Evolutionary conservation across 2,113 vertebrate species (phyloP).

Genomic region (Perca fluviatilis): DNA sequence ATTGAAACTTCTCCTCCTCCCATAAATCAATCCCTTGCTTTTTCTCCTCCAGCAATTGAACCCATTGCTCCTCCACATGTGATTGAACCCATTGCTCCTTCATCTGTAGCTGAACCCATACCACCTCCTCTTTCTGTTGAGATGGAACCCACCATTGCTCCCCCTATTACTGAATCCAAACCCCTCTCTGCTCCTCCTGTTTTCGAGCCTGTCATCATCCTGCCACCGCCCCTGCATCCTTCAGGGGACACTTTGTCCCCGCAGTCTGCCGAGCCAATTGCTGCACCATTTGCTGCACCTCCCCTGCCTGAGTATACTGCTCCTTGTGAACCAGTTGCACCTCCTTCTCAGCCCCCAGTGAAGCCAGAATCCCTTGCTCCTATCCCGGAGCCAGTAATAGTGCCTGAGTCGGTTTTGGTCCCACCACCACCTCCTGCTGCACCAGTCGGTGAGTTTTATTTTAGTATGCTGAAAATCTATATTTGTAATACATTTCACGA

Average conservation of each 20-base stretch:
- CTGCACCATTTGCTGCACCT: constrained; percentile 54
- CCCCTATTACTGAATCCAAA: constrained; percentile 33
- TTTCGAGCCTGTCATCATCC: constrained; percentile 45
- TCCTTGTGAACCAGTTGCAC: constrained; percentile 74
- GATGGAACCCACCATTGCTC: constrained; percentile 37
- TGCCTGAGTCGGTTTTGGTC: constrained; percentile 26
- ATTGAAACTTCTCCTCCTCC: constrained; percentile 50
- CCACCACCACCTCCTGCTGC: constrained; percentile 56
- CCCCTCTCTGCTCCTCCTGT: constrained; percentile 43
- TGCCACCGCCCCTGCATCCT: constrained; percentile 25
- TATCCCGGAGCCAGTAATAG: constrained; percentile 52
- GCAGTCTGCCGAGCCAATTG: constrained; percentile 52
- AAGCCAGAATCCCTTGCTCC: constrained; percentile 55
- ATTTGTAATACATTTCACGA: not conserved
- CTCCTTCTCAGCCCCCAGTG: constrained; percentile 69
- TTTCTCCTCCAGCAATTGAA: constrained; percentile 48
- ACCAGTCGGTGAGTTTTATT: constrained; percentile 74
- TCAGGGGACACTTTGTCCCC: constrained; percentile 51
- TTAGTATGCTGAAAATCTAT: not conserved
- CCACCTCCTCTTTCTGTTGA: constrained; percentile 39
- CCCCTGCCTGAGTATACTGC: constrained; percentile 63
- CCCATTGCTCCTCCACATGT: constrained; percentile 42
- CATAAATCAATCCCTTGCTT: constrained; percentile 14
- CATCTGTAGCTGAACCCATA: constrained; percentile 49
- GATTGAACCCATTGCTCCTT: constrained; percentile 55